Evolutionary conservation across 2,113 vertebrate species (phyloP).

Genomic region (Carassius auratus): DNA sequence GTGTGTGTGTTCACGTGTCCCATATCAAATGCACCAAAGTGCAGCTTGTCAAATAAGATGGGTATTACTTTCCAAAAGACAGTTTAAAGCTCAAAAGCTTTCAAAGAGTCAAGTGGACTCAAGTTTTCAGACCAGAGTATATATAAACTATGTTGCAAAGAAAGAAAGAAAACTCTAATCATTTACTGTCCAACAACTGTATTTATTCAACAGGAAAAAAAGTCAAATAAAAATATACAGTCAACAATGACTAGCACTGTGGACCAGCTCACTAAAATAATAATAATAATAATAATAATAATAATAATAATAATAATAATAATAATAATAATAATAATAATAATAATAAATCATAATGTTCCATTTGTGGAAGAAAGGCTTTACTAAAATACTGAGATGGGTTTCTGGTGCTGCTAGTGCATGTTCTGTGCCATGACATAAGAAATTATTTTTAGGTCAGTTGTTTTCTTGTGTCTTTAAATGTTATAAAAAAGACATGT

Average conservation of each 20-base stretch:
- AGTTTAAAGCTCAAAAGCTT: constrained; percentile 1
- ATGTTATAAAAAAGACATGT: not conserved
- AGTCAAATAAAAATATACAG: too few relatives aligned
- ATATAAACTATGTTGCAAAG: not conserved
- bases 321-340: too few relatives aligned
- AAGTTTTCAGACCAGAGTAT: not conserved
- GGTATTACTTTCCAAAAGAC: constrained; percentile 15
- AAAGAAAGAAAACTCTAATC: not conserved
- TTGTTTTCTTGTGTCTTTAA: not conserved
- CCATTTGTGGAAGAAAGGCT: not conserved
- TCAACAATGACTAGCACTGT: too few relatives aligned
- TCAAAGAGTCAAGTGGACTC: not conserved
- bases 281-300: too few relatives aligned
- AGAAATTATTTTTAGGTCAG: not conserved
- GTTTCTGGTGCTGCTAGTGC: not conserved
- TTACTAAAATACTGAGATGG: not conserved
- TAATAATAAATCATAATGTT: not conserved
- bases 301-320: too few relatives aligned
- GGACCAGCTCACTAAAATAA: too few relatives aligned
- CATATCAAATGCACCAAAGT: constrained; percentile 1
- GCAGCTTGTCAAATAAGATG: constrained; percentile 13
- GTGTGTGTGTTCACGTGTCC: not conserved
- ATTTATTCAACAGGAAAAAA: too few relatives aligned
- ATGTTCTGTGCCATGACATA: not conserved
- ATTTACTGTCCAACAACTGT: not conserved